These are phyloP conservation scores for Chrysogorgia sp. DNA, from an alignment of 92 coral and sea anemone species.

Conservation along the genomic window DNA sequence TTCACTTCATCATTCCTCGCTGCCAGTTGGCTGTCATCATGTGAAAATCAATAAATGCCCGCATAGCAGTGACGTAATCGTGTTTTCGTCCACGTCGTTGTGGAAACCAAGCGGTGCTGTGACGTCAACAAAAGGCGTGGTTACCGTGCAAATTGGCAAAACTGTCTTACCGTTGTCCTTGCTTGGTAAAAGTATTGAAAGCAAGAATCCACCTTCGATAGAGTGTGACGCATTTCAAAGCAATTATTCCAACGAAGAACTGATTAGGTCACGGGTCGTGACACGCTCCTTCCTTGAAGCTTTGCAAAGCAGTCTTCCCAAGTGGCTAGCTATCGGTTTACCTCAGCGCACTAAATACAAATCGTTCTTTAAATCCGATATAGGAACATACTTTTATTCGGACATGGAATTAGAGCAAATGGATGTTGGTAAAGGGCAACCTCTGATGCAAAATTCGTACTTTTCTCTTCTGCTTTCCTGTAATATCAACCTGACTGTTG, in stretches of 20 bases:
- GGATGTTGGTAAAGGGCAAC: conserved; percentile 44
- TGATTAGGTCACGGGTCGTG: conserved; percentile 1
- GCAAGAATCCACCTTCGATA: neutral
- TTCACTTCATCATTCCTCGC: neutral
- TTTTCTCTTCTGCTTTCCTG: conserved; percentile 64
- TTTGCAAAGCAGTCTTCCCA: conserved; percentile 59
- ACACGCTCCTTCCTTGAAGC: conserved; percentile 61
- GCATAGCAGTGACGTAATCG: conserved; percentile 24
- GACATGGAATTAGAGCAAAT: conserved; percentile 52
- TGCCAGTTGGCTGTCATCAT: conserved; percentile 64
- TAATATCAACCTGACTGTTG: conserved; percentile 51
- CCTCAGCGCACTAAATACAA: conserved; percentile 6
- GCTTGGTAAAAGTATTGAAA: conserved; percentile 53
- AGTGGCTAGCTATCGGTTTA: conserved; percentile 61
- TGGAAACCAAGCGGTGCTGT: conserved; percentile 50
- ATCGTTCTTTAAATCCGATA: conserved; percentile 39
- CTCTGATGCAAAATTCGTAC: conserved; percentile 42
- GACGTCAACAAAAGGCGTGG: conserved; percentile 66
- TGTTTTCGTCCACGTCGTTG: conserved; percentile 53
- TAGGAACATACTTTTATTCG: conserved; percentile 57
- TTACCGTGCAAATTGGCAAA: conserved; percentile 38
- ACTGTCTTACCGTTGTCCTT: conserved; percentile 60
- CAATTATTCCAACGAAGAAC: conserved; percentile 20
- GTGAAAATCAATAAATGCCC: conserved; percentile 53
- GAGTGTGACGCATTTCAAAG: neutral